Conservation (phyloP, 1,140 invertebrate species). For the Adoxophyes honmai region DNA sequence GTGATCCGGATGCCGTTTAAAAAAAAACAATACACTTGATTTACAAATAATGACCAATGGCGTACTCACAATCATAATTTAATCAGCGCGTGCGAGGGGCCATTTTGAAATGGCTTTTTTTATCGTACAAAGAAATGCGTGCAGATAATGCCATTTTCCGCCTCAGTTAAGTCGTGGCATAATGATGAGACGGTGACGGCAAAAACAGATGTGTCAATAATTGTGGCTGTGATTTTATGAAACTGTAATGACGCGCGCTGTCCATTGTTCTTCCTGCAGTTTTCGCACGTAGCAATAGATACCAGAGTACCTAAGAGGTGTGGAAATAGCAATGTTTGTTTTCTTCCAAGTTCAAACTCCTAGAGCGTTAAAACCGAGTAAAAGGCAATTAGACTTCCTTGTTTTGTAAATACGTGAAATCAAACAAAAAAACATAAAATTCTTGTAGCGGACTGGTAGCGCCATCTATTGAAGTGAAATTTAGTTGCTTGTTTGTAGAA, state of each 20-base stretch:
- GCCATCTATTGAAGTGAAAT: no score
- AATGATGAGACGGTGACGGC: constrained; percentile 24
- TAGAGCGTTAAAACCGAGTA: no score
- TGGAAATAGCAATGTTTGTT: no score
- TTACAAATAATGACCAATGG: constrained; percentile 60
- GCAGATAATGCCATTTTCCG: constrained; percentile 43
- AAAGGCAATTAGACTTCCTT: no score
- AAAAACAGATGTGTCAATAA: constrained; percentile 34
- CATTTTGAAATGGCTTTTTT: constrained; percentile 29
- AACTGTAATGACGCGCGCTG: constrained; percentile 26
- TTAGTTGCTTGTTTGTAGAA: no score
- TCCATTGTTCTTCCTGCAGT: constrained; percentile 24
- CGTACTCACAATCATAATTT: constrained; percentile 49
- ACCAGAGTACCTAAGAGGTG: no score
- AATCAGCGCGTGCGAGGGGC: constrained; percentile 34
- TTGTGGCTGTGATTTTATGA: constrained; percentile 25
- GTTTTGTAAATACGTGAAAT: no score
- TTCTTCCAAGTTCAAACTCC: no score
- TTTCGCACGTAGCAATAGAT: neutral
- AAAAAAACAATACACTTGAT: constrained; percentile 43
- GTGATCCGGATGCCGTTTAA: constrained; percentile 20
- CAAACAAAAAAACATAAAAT: no score
- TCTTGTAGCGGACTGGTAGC: no score
- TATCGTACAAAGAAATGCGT: constrained; percentile 34
- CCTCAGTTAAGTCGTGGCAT: constrained; percentile 26